Percentiles rank a stretch among this genome's conserved stretches.
Evolutionary conservation across 35 echinoderm and acorn worm genomes (phyloP).

Genomic region (Apostichopus californicus): DNA sequence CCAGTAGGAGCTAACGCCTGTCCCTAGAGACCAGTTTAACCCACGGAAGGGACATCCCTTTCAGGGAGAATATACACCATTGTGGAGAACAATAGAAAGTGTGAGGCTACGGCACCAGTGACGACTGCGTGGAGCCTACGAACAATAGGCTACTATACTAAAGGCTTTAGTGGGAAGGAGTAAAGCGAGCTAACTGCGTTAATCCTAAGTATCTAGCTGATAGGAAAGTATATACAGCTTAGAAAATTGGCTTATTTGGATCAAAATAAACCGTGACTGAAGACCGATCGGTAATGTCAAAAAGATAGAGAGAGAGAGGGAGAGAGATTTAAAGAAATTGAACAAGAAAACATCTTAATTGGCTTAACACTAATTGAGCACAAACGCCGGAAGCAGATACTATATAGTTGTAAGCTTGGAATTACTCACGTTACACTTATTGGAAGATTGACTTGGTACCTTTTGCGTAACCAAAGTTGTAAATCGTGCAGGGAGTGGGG

Average conservation of each 20-base stretch:
- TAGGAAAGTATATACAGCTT: neutral
- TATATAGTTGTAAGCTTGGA: too few species aligned
- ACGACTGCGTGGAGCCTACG: slow-evolving; percentile 8
- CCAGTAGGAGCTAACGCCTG: neutral
- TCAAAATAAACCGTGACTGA: too few species aligned
- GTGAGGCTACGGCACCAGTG: neutral
- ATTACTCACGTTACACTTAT: too few species aligned
- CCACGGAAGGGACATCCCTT: neutral
- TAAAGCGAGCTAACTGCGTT: neutral
- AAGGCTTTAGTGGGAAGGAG: neutral
- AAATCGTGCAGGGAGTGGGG: too few species aligned
- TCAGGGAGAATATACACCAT: neutral
- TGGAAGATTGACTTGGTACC: too few species aligned
- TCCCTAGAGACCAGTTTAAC: slow-evolving; percentile 14
- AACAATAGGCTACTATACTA: neutral
- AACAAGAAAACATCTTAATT: slow-evolving; percentile 26
- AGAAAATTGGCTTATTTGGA: neutral
- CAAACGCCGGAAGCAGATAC: too few species aligned
- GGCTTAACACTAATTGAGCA: slow-evolving; percentile 23
- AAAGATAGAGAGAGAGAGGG: too few species aligned
- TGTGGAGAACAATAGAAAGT: neutral
- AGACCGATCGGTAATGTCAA: too few species aligned
- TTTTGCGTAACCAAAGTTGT: too few species aligned
- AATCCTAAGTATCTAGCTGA: neutral
- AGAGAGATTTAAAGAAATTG: slow-evolving; percentile 1